phyloP scores from a whole-genome alignment of 2,797 vertebrate genomes.

The Lycodopsis pacificus region DNA sequence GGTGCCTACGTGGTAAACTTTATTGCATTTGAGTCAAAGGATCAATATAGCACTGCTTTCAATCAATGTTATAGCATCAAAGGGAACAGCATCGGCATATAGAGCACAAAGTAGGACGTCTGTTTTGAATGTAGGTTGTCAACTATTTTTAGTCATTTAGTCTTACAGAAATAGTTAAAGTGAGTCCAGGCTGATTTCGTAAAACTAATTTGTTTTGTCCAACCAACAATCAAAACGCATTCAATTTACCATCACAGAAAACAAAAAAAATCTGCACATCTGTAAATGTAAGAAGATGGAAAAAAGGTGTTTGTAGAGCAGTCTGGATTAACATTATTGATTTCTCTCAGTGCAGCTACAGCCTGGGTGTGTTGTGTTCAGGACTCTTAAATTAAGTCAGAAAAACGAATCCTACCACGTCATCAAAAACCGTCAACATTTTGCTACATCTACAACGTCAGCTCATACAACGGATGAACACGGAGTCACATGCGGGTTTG shows the following conservation, averaged over 20 bases:
- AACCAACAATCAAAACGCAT: not conserved
- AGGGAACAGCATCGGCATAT: not conserved
- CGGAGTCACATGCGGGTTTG: not conserved
- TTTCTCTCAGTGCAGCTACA: not conserved
- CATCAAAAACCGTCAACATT: conserved; percentile 25
- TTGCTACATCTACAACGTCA: not conserved
- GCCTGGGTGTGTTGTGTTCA: conserved; percentile 9
- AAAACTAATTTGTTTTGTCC: not conserved
- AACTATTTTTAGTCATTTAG: not conserved
- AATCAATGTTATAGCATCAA: not conserved
- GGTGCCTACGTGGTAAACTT: not conserved
- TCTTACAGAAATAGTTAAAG: not conserved
- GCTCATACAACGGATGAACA: not conserved
- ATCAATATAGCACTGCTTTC: not conserved
- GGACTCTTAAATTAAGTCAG: not conserved
- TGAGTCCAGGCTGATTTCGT: not conserved
- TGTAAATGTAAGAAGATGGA: not conserved
- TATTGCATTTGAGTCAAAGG: not conserved
- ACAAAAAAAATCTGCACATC: not conserved
- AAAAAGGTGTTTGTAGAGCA: not conserved
- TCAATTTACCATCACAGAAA: not conserved
- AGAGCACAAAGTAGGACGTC: not conserved
- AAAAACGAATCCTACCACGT: conserved; percentile 40
- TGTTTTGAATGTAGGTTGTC: not conserved
- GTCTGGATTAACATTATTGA: not conserved